phyloP scores from a whole-genome alignment of 2,888 invertebrate genomes.

The Amorpha juglandis region DNA sequence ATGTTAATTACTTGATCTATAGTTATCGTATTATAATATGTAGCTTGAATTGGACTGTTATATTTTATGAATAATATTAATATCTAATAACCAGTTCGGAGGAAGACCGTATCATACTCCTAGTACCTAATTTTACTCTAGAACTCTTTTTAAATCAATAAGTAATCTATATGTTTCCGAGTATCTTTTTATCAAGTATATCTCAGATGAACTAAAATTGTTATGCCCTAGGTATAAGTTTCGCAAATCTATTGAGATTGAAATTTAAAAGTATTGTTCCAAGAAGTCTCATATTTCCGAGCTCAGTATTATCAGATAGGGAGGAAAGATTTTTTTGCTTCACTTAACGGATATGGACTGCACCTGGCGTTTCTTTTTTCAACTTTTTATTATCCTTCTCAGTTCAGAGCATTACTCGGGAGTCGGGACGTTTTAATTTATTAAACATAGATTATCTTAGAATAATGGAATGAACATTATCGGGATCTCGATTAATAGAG shows the following conservation, averaged over 20 bases:
- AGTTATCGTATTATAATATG: too few species aligned
- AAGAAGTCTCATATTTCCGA: conserved; percentile 37
- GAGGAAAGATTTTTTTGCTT: conserved; percentile 54
- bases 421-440: conserved; percentile 7
- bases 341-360: conserved; percentile 65
- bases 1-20: too few species aligned
- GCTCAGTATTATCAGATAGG: conserved; percentile 42
- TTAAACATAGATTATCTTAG: conserved; percentile 9
- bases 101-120: too few species aligned
- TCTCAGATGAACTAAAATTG: too few species aligned
- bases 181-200: too few species aligned
- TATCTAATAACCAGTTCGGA: too few species aligned
- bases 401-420: not conserved
- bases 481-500: conserved; percentile 41
- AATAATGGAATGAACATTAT: conserved; percentile 24
- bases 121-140: too few species aligned
- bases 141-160: too few species aligned
- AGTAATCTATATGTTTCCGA: too few species aligned
- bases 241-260: not conserved
- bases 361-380: conserved; percentile 65
- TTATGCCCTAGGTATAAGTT: not conserved
- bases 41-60: too few species aligned
- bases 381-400: conserved; percentile 33
- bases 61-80: too few species aligned
- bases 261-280: conserved; percentile 25